Percentiles rank a stretch among this genome's conserved stretches.
phyloP scores from a whole-genome alignment of 2,888 invertebrate genomes.

The Thelaira solivaga region DNA sequence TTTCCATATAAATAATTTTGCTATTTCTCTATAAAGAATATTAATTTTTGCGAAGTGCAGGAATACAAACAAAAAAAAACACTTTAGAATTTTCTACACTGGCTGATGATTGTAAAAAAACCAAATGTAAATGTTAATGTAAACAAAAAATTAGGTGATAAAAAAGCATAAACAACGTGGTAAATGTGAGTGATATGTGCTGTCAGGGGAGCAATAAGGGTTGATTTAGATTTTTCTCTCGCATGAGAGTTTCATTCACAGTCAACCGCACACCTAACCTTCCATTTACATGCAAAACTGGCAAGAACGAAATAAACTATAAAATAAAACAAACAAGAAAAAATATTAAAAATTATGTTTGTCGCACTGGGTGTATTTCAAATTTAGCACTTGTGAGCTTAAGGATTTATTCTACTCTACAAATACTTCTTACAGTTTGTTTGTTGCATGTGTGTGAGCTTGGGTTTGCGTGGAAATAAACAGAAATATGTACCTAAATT shows the following conservation, averaged over 20 bases:
- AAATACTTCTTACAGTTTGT: slow-evolving; percentile 3
- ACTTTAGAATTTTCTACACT: neutral
- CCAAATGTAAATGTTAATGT: neutral
- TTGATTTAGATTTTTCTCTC: slow-evolving; percentile 68
- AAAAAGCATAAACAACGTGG: slow-evolving; percentile 57
- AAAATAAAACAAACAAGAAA: slow-evolving; percentile 32
- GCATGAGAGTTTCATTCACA: slow-evolving; percentile 53
- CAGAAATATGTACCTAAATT: slow-evolving; percentile 61
- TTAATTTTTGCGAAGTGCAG: no score
- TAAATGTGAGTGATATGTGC: slow-evolving; percentile 68
- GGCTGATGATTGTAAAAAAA: neutral
- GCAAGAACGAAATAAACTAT: neutral
- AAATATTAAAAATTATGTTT: slow-evolving; percentile 63
- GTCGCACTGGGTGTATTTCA: slow-evolving; percentile 65
- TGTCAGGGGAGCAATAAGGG: slow-evolving; percentile 68
- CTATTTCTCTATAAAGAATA: no score
- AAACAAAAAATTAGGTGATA: slow-evolving; percentile 14
- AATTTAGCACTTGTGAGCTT: slow-evolving; percentile 64
- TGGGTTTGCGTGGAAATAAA: slow-evolving; percentile 25
- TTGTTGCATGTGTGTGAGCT: neutral
- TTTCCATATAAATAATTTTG: no score
- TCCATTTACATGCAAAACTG: neutral
- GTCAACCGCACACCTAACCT: neutral
- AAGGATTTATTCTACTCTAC: slow-evolving; percentile 38
- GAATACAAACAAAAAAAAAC: neutral